Base-by-base conservation (phyloP, 2,113 vertebrate genomes). In the Paramormyrops kingsleyae region DNA sequence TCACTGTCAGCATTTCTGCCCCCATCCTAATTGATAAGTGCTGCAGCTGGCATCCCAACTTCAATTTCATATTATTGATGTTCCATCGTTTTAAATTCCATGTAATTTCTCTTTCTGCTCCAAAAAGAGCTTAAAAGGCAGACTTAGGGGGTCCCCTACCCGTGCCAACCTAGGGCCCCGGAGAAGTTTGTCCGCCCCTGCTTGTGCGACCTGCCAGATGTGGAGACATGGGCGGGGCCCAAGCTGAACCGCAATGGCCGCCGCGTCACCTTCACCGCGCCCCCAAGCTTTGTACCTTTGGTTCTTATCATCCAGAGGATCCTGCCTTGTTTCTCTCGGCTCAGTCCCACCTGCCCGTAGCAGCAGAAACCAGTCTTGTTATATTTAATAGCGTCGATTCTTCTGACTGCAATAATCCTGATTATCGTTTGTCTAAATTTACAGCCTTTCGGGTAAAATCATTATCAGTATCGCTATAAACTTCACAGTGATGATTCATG, bases 381-480 rank as follows among this genome's bases (percentile, higher is more conserved):
- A 92, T 89, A 70, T 86, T 39, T 92, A 93, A 93, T 92, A 93
- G 91, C 70, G 39, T 19, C 42, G 24, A 46, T 46, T 92, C 89
- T 91, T 92, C 93, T 92, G 89, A 91, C 89, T 93, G 89, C 88
- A 83, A 89, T 91, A 39, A 2, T 46, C 59, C 88, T 44, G 90
- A 89, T 88, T 90, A 77, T 89, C 90, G 90, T 90, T 46, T 92
- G 92, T 94, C 90, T 53, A 70, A 56, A 15, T 24, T 83, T 80
- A 85, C 89, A 90, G 88, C 90, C 85, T 80, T 91, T 92, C 91
- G 90, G n/a, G 50, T 87, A 49, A 91, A 94, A 94, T 95, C 91
- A 92, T 91, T 92, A 90, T 59, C 42, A 47, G 39, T 15, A 77
- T 87, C 24, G 27, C 24, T n/a, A 52, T 31, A 42, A 80, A 80